Conservation (phyloP, 2,797 vertebrate genomes). For the Todus mexicanus region DNA sequence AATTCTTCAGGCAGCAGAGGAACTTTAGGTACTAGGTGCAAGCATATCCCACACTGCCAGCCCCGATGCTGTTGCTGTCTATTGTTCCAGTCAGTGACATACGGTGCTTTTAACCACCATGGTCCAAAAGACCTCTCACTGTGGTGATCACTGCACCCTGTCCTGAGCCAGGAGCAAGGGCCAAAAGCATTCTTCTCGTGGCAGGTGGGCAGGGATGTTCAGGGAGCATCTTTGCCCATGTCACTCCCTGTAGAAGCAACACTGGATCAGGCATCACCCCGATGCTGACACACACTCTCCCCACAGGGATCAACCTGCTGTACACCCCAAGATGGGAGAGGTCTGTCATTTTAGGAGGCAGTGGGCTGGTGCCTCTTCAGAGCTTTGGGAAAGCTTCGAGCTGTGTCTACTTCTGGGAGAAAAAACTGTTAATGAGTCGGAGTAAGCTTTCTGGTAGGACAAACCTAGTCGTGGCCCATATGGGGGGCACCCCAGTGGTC, state of each 20-base stretch:
- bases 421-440: not conserved
- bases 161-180: not conserved
- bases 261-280: not conserved
- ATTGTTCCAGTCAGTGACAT: not conserved
- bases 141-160: not conserved
- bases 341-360: not conserved
- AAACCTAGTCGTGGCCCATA: not conserved
- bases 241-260: not conserved
- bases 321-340: not conserved
- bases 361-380: not conserved
- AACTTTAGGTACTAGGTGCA: not conserved
- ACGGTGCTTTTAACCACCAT: not conserved
- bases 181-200: accelerated
- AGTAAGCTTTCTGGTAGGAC: not conserved
- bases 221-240: accelerated
- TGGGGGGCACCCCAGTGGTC: not conserved
- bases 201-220: not conserved
- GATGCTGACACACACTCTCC: accelerated
- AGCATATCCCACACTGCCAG: not conserved
- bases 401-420: not conserved
- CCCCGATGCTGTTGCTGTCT: not conserved
- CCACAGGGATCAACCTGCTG: accelerated
- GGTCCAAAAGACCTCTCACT: accelerated
- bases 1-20: not conserved
- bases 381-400: not conserved